Conservation (phyloP, 2,797 vertebrate species). For the Macrochelys suwanniensis region DNA sequence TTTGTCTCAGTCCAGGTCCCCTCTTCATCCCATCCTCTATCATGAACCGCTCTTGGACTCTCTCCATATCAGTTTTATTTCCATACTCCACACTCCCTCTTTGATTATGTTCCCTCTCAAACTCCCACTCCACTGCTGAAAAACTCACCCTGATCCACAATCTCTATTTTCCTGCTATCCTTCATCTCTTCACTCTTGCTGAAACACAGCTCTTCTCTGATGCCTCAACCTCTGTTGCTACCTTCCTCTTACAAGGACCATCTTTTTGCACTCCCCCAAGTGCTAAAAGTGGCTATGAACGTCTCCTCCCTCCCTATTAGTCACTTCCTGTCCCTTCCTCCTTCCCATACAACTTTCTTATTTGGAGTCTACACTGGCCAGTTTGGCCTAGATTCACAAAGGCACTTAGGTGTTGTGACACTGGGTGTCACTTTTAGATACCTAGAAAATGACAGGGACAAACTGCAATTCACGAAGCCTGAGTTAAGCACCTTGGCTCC, state of each 20-base stretch:
- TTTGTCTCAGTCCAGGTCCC: neutral
- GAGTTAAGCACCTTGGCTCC: neutral
- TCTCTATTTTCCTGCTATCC: neutral
- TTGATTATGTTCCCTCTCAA: neutral
- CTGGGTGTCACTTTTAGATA: neutral
- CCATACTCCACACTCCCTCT: neutral
- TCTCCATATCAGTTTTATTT: neutral
- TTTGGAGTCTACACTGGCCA: neutral
- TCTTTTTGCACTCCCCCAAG: neutral
- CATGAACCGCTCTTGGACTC: fast-evolving
- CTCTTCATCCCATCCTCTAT: neutral
- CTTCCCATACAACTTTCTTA: neutral
- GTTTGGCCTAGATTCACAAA: neutral
- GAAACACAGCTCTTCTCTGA: neutral
- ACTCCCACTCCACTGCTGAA: neutral
- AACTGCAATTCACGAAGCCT: neutral
- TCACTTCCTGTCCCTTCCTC: neutral
- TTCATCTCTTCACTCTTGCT: neutral
- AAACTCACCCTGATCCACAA: neutral
- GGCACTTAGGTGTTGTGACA: neutral
- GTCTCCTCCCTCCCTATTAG: neutral
- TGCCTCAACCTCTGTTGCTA: neutral
- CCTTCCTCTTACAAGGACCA: neutral
- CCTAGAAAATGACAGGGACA: neutral
- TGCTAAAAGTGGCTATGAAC: neutral